A percentile compares a stretch with the other conserved stretches of the same genome.
These are phyloP conservation scores for Rhingia campestris DNA, from an alignment of 2,888 invertebrate species.

Conservation along the genomic window DNA sequence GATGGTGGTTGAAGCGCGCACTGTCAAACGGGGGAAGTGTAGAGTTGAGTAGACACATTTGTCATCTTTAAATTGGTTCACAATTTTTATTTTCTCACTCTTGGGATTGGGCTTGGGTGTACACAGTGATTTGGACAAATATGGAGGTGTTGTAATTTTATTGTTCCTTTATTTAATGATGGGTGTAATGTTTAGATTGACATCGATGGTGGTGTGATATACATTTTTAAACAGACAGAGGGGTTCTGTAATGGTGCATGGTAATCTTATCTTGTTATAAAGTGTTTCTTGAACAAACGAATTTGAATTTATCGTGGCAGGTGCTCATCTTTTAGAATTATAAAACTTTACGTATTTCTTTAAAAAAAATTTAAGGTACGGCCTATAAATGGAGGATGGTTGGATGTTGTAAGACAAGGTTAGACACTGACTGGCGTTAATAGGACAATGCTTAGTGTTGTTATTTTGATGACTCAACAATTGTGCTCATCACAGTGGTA, in stretches of 20 bases:
- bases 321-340: no score
- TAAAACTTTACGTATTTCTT: no score
- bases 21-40: constrained; percentile 32
- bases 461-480: no score
- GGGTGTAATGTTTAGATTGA: constrained; percentile 16
- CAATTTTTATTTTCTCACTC: constrained; percentile 48
- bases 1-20: constrained; percentile 8
- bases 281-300: no score
- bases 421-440: no score
- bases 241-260: neutral
- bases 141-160: constrained; percentile 51
- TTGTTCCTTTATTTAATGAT: constrained; percentile 53
- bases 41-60: constrained; percentile 69
- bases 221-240: neutral
- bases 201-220: constrained; percentile 21
- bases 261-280: no score
- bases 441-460: no score
- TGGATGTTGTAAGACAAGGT: no score
- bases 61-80: constrained; percentile 72
- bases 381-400: no score
- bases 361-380: no score
- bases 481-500: no score
- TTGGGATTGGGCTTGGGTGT: constrained; percentile 1
- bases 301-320: no score
- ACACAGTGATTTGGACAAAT: constrained; percentile 56